These are phyloP conservation scores for Apocrypta bakeri DNA, from an alignment of 1,140 invertebrate genomes.

Conservation along the genomic window DNA sequence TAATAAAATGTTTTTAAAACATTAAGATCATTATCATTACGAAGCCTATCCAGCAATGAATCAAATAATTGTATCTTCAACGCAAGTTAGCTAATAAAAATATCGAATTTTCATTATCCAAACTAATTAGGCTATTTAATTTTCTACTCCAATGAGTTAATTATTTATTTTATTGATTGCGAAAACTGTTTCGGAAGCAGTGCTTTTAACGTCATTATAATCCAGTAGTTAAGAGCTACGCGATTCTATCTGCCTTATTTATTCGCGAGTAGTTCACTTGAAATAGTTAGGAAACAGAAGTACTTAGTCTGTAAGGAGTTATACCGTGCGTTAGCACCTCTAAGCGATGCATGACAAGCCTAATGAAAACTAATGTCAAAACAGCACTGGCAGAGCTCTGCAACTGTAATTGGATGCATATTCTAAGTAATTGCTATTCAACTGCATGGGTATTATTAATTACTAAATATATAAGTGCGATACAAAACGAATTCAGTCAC, in stretches of 20 bases:
- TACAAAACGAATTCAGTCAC: neutral
- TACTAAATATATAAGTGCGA: neutral
- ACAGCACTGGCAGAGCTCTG: neutral
- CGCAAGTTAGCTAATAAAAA: no score
- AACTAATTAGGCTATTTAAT: no score
- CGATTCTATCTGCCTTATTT: neutral
- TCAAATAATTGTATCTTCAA: no score
- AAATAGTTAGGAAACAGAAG: neutral
- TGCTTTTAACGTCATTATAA: no score
- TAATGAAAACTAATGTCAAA: conserved; percentile 3
- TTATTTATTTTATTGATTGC: no score
- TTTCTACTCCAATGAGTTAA: no score
- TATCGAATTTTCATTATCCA: no score
- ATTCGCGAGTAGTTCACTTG: neutral
- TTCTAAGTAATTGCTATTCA: neutral
- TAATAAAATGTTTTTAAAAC: no score
- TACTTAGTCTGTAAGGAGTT: neutral
- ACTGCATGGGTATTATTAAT: neutral
- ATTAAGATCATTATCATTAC: no score
- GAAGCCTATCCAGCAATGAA: no score
- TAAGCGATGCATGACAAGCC: neutral
- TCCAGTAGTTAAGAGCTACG: no score
- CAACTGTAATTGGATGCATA: neutral
- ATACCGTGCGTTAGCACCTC: neutral
- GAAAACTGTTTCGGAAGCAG: no score